Evolutionary conservation across 2,797 vertebrate species (phyloP).

Genomic region (Pachyuromys duprasi): DNA sequence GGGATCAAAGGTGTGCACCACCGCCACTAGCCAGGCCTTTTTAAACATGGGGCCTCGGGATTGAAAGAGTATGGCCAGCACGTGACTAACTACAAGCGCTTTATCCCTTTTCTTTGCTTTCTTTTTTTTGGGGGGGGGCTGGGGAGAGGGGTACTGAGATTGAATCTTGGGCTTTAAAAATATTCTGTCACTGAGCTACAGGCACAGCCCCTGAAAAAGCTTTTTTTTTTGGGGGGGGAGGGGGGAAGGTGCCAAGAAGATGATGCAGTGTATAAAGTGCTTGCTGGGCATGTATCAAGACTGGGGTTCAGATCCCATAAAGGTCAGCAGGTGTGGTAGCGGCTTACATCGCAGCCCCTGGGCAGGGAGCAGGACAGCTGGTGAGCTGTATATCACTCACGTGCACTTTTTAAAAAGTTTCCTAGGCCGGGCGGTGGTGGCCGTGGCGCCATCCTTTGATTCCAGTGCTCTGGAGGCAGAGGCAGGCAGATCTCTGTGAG

Average conservation of each 20-base stretch:
- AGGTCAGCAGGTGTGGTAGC: neutral
- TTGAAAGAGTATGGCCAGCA: too few relatives aligned
- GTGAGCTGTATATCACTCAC: neutral
- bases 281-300: neutral
- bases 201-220: neutral
- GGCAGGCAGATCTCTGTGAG: neutral
- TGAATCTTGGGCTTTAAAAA: neutral
- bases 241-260: neutral
- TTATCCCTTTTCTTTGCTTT: neutral
- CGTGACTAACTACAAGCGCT: too few relatives aligned
- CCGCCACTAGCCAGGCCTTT: neutral
- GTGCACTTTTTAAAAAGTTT: neutral
- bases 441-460: neutral
- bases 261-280: neutral
- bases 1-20: neutral
- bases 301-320: neutral
- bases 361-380: neutral
- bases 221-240: too few relatives aligned
- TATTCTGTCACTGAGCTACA: neutral
- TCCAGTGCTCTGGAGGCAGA: neutral
- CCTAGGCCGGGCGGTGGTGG: neutral
- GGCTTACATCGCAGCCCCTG: neutral
- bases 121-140: too few relatives aligned
- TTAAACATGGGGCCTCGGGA: neutral
- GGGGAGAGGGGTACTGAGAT: too few relatives aligned